Conservation (phyloP, 37 sponge, comb jelly and placozoan species). For the Halichondria panicea region DNA sequence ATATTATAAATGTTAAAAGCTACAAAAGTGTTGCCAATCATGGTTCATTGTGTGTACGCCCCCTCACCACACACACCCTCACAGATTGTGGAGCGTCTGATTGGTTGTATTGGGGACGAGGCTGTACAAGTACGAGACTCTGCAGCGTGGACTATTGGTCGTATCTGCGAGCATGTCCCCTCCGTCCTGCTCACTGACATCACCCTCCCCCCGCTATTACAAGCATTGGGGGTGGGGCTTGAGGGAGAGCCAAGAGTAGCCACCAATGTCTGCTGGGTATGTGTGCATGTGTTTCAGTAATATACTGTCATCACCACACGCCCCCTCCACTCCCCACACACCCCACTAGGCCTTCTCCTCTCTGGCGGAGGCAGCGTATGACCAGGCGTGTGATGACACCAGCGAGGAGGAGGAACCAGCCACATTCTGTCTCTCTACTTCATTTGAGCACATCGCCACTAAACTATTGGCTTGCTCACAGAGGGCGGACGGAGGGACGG, state of each 20-base stretch:
- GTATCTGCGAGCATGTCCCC: conserved; percentile 91
- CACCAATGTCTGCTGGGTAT: conserved; percentile 95
- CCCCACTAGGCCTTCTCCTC: conserved; percentile 89
- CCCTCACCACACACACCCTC: neutral
- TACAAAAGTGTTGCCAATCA: too few relatives aligned
- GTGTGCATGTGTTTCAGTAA: conserved; percentile 3
- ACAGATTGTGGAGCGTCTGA: conserved; percentile 68
- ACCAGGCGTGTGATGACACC: conserved; percentile 34
- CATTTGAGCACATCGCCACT: conserved; percentile 64
- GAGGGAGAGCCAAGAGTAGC: conserved; percentile 92
- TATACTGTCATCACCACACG: neutral
- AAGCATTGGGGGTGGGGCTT: conserved; percentile 66
- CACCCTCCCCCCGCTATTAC: conserved; percentile 60
- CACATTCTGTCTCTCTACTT: conserved; percentile 79
- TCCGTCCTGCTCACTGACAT: conserved; percentile 63
- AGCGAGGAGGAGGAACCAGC: conserved; percentile 69
- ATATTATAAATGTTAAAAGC: too few relatives aligned
- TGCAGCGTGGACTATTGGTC: conserved; percentile 96
- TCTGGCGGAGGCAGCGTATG: conserved; percentile 95
- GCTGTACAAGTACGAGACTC: conserved; percentile 90
- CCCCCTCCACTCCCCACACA: conserved; percentile 4
- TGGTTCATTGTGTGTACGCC: too few relatives aligned
- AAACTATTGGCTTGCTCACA: conserved; percentile 79
- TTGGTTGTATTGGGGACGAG: conserved; percentile 76
- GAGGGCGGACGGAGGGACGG: conserved; percentile 54